phyloP scores from a whole-genome alignment of 2,888 invertebrate species.

The Drosophila imparisetae region DNA sequence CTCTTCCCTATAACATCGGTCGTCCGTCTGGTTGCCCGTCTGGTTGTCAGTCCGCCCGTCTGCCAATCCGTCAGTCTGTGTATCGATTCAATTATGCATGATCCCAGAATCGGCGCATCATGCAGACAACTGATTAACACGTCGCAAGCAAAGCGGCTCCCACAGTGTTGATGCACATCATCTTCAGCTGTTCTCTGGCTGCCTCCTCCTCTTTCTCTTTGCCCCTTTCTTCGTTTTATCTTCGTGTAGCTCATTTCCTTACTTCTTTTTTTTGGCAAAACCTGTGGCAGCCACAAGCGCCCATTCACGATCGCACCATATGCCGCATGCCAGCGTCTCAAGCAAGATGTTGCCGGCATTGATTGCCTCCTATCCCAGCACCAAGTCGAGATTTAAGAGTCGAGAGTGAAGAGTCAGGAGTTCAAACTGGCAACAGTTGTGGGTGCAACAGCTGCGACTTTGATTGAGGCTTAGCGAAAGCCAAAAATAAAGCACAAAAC shows the following conservation, averaged over 20 bases:
- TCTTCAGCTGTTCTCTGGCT: slow-evolving; percentile 11
- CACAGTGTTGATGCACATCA: slow-evolving; percentile 39
- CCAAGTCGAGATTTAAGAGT: not conserved
- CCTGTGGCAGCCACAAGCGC: slow-evolving; percentile 45
- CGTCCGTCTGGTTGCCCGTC: not conserved
- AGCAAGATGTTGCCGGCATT: slow-evolving; percentile 62
- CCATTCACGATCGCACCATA: slow-evolving; percentile 48
- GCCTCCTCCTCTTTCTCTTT: not conserved
- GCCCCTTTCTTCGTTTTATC: not conserved
- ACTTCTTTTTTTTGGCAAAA: slow-evolving; percentile 43
- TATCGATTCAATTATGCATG: slow-evolving; percentile 70
- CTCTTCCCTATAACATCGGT: not conserved
- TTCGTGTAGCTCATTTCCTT: not conserved
- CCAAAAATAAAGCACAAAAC: not conserved
- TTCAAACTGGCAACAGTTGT: slow-evolving; percentile 35
- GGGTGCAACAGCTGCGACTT: slow-evolving; percentile 60
- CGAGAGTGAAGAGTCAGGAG: not conserved
- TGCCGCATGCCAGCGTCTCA: slow-evolving; percentile 36
- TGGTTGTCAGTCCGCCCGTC: not conserved
- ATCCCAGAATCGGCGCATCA: slow-evolving; percentile 62
- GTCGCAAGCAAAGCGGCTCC: slow-evolving; percentile 53
- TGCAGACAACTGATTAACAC: slow-evolving; percentile 73
- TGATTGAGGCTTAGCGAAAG: slow-evolving; percentile 40
- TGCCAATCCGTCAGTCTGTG: slow-evolving; percentile 29
- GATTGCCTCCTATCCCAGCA: slow-evolving; percentile 46